Conservation (phyloP, 2,888 invertebrate genomes). For the Antitype chi region DNA sequence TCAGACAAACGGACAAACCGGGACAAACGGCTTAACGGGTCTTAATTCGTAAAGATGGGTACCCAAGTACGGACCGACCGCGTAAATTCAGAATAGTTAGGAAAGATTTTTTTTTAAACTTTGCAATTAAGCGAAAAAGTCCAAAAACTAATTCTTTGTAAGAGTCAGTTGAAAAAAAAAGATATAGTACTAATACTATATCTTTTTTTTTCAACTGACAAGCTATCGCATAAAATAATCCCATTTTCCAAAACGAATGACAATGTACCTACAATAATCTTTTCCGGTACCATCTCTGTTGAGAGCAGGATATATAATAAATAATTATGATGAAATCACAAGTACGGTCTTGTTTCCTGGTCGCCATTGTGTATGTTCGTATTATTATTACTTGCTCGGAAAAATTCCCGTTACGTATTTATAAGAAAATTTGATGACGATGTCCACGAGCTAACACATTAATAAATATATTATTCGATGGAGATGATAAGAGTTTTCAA, state of each 20-base stretch:
- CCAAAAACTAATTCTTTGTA: background rate
- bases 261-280: background rate
- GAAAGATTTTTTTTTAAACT: background rate
- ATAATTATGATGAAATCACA: slow-evolving; percentile 47
- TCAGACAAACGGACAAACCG: too few species aligned
- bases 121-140: background rate
- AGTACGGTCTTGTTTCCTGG: slow-evolving; percentile 1
- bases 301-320: slow-evolving; percentile 20
- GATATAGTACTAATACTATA: too few species aligned
- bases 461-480: slow-evolving; percentile 5
- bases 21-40: too few species aligned
- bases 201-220: too few species aligned
- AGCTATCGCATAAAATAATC: background rate
- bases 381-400: slow-evolving; percentile 23
- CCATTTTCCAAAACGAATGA: background rate
- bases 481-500: background rate
- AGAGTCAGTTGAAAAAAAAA: background rate
- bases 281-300: background rate
- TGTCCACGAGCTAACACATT: background rate
- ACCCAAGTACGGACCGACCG: too few species aligned
- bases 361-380: slow-evolving; percentile 43
- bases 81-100: background rate
- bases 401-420: slow-evolving; percentile 18
- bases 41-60: too few species aligned
- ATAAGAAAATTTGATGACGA: slow-evolving; percentile 5